phyloP scores from a whole-genome alignment of 2,888 invertebrate genomes.

The Mythimna ferrago region DNA sequence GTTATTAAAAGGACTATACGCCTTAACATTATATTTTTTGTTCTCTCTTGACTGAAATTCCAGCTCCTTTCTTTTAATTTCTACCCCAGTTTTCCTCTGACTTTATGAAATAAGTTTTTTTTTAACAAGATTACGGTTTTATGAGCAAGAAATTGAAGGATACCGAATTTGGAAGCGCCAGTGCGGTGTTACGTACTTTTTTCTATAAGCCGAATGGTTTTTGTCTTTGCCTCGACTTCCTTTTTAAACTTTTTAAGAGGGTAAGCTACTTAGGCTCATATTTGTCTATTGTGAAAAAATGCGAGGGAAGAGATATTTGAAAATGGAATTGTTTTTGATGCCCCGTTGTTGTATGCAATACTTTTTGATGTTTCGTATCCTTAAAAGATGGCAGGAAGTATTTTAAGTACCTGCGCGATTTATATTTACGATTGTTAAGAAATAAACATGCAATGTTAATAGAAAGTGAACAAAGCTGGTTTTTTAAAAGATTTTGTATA shows the following conservation, averaged over 20 bases:
- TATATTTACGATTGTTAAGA: neutral
- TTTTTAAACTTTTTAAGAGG: slow-evolving; percentile 74
- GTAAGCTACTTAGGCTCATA: slow-evolving; percentile 75
- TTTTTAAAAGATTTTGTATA: no score
- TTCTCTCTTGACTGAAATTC: slow-evolving; percentile 65
- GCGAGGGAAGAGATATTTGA: slow-evolving; percentile 41
- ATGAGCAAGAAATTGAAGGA: slow-evolving; percentile 86
- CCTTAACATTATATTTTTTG: slow-evolving; percentile 64
- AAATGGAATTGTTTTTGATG: slow-evolving; percentile 49
- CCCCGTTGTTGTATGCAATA: slow-evolving; percentile 34
- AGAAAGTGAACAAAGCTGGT: neutral
- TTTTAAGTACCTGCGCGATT: neutral
- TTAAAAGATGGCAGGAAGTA: neutral
- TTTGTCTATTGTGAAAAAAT: slow-evolving; percentile 67
- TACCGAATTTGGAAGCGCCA: slow-evolving; percentile 83
- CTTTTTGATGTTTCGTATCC: slow-evolving; percentile 21
- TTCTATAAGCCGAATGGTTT: slow-evolving; percentile 59
- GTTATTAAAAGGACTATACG: no score
- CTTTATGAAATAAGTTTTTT: slow-evolving; percentile 89
- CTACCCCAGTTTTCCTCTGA: slow-evolving; percentile 72
- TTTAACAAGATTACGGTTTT: slow-evolving; percentile 88
- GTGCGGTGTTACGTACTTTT: slow-evolving; percentile 62
- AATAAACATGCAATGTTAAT: neutral
- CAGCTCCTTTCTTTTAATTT: slow-evolving; percentile 81
- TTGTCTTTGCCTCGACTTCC: slow-evolving; percentile 64